Conservation (phyloP, 2,888 invertebrate species). For the Calephelis perditalis region DNA sequence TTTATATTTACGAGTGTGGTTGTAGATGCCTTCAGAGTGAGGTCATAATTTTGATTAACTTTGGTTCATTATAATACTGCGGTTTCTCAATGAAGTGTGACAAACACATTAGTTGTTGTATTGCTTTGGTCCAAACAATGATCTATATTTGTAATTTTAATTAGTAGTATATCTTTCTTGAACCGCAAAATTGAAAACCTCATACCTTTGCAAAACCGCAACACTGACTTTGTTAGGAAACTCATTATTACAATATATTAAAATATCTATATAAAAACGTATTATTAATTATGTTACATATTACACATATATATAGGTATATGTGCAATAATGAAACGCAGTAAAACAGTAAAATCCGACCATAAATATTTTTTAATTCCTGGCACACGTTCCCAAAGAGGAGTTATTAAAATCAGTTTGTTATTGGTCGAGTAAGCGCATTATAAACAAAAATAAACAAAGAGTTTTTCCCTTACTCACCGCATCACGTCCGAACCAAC, state of each 20-base stretch:
- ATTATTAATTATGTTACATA: not conserved
- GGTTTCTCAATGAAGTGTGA: slow-evolving; percentile 6
- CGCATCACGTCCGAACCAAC: no score
- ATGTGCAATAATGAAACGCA: no score
- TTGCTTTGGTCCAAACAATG: slow-evolving; percentile 17
- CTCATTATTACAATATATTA: not conserved
- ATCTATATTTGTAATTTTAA: slow-evolving; percentile 7
- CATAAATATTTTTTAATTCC: no score
- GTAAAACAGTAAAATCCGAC: no score
- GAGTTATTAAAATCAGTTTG: no score
- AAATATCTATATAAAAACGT: not conserved
- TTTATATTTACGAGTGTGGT: no score
- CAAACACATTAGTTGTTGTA: not conserved
- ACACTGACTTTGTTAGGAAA: slow-evolving; percentile 8
- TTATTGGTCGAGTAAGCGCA: no score
- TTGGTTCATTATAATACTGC: slow-evolving; percentile 1
- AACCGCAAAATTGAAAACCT: slow-evolving; percentile 28
- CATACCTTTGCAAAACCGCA: slow-evolving; percentile 29
- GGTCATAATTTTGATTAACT: not conserved
- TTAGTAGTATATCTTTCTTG: slow-evolving; percentile 20
- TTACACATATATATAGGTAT: no score
- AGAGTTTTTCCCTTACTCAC: no score
- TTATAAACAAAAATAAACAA: no score
- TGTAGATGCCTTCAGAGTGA: not conserved
- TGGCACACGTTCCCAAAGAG: no score